Conservation (phyloP, 2,113 vertebrate genomes). For the Macroglossus sobrinus region DNA sequence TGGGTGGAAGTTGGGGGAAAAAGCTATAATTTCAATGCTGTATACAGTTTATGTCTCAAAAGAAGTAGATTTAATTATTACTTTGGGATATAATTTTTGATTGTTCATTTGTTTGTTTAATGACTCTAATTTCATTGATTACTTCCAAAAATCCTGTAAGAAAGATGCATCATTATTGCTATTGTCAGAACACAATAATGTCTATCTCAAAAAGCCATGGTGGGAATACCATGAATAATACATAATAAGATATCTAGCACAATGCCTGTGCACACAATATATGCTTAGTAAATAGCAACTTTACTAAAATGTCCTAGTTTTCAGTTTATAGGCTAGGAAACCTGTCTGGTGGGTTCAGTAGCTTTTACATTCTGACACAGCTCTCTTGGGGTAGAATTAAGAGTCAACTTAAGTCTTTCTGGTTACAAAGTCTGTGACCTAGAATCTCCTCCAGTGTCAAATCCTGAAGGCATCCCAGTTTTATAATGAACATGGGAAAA, state of each 20-base stretch:
- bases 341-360: not conserved
- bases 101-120: not conserved
- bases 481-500: not conserved
- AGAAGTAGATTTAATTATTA: not conserved
- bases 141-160: not conserved
- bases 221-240: too few relatives aligned
- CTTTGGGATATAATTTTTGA: not conserved
- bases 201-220: not conserved
- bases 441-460: not conserved
- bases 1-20: not conserved
- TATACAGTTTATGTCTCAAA: not conserved
- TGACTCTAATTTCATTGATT: not conserved
- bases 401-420: not conserved
- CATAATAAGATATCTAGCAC: not conserved
- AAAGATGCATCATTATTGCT: not conserved
- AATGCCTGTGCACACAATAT: accelerated
- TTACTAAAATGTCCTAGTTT: not conserved
- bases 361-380: not conserved
- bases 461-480: not conserved
- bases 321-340: not conserved
- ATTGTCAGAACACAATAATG: not conserved
- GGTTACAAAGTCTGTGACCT: not conserved
- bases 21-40: not conserved
- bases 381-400: not conserved
- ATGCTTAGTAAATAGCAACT: not conserved